Evolutionary conservation across 1,140 invertebrate genomes (phyloP), one percentile per base, ranked within the genome.

Genomic region (Rhagoletis pomonella): DNA sequence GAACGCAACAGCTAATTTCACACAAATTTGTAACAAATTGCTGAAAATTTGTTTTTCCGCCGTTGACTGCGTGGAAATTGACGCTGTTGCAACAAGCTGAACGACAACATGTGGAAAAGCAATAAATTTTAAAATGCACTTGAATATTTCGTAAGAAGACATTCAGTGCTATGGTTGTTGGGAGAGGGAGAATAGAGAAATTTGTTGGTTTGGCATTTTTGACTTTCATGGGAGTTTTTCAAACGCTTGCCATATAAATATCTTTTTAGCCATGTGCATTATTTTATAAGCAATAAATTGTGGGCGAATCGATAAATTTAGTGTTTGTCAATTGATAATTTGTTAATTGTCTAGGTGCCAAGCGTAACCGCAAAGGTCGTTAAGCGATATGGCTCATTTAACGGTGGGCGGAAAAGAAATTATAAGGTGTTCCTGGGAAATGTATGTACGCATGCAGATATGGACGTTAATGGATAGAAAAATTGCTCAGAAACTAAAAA

Each of bases 91-190:
- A 60, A 42, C 84, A 85, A 85, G 29, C 55, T 91, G 92, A 91
- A 29, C 89, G 91, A 90, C 91, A 92, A 90, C 91, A 91, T 91
- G 91, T 91, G 91, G 90, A 90, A 91, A 90, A 88, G 89, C 88
- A 90, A 91, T 91, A 92, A 91, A 91, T 91, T 90, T 90, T 14
- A n/a, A 69, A 88, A 42, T 55, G 60, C 86, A 65, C 86, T 86
- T 69, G 86, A 86, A 62, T 60, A 42, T 19, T 81, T 67, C 64
- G 44, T 47, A 9, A 7, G 19, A 6, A 29, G 44, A 55, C 42
- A 42, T 47, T 47, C 69, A 4, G 14, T 50, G 44, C 14, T 47
- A 12, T 1, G n/a, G 44, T 47, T 10, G 4, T 2, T 0, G 12
- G 39, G 14, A 14, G 73, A 12, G 73, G 10, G 17, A n/a, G 39